Evolutionary conservation across 2,113 vertebrate genomes (phyloP).

Genomic region (Pelodiscus sinensis): DNA sequence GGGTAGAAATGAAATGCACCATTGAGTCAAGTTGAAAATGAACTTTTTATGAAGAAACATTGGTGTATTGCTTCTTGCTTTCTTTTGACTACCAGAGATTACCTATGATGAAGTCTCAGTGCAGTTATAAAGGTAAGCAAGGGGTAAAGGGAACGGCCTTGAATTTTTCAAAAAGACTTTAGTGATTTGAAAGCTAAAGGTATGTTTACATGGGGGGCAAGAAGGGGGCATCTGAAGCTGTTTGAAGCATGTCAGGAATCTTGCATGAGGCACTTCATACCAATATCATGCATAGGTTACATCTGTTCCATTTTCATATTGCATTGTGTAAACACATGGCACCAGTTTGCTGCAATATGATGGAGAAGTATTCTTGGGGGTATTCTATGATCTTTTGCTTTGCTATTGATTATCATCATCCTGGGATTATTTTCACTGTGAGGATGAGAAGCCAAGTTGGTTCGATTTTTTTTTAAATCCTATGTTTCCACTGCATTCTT

Average conservation of each 20-base stretch:
- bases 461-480: not conserved
- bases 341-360: not conserved
- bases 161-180: not conserved
- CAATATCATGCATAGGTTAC: not conserved
- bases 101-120: not conserved
- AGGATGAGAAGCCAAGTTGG: not conserved
- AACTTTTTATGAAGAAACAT: not conserved
- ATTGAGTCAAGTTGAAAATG: not conserved
- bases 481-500: not conserved
- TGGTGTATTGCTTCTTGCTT: conserved; percentile 24
- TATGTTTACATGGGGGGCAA: not conserved
- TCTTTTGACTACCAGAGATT: not conserved
- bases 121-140: no score
- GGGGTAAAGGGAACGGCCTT: fast-evolving
- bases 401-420: not conserved
- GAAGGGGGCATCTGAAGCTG: not conserved
- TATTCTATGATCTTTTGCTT: not conserved
- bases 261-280: not conserved
- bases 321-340: not conserved
- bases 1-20: not conserved
- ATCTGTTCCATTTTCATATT: not conserved
- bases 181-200: not conserved
- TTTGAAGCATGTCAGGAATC: not conserved
- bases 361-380: not conserved
- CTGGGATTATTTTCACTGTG: not conserved